Base-by-base conservation (phyloP, 2,797 vertebrate genomes). In the Mus minutoides region DNA sequence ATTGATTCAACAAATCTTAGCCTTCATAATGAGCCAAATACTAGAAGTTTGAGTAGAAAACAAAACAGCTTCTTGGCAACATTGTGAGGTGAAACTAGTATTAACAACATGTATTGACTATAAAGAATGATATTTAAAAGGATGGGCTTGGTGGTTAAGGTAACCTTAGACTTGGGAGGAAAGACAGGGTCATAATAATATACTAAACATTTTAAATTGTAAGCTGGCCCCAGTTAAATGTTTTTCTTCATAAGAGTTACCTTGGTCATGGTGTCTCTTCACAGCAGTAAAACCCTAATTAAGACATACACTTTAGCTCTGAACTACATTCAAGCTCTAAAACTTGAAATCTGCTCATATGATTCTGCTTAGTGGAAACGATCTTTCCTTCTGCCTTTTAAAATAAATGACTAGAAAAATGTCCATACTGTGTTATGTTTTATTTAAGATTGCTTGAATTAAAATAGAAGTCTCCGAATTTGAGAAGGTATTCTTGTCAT, bases 251-350 rank as follows among this genome's bases (percentile, higher is more conserved):
- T 71, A 37, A 8, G 31, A n/a, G 67, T 71, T 37, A 71, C 34
- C 67, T 71, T 71, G 16, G 67, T 71, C 67, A n/a, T 71, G 3
- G 67, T 16, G 17, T 21, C 67, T 71, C 67, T 71, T 37, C 34
- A 69, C 67, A 69, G 16, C 34, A 69, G n/a, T 69, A 69, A 69
- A 69, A 69, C 14, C 34, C 34, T 19, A n/a, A 69, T 69, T 31
- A 69, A n/a, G 67, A 69, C 67, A 79, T 49, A 87, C 67, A 91
- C 24, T 80, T 12, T 90, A 46, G 9, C 6, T 92, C 58, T 7
- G 71, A 94, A 96, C 67, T 73, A 71, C 10, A 73, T 78, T 92
- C 92, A 77, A 56, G 16, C n/a, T 88, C 78, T 95, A 26, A 75
- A 26, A 22, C 86, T 6, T 67, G 84, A 22, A 90, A 76, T 90